phyloP scores from a whole-genome alignment of 1,140 invertebrate genomes.

The Platyura marginata region DNA sequence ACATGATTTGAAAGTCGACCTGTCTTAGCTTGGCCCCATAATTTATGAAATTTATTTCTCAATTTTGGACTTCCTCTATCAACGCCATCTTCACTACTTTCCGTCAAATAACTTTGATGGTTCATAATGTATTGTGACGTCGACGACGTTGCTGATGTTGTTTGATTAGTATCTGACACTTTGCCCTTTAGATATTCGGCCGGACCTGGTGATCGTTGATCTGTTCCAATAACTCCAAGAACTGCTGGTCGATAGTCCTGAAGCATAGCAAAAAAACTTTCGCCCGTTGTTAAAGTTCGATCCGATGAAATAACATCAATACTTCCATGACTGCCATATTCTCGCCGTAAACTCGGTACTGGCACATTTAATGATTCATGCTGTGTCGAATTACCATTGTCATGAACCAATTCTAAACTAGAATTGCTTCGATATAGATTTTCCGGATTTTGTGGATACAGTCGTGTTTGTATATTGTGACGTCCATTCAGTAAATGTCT shows the following conservation, averaged over 20 bases:
- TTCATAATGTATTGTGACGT: slow-evolving; percentile 8
- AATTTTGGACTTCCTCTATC: slow-evolving; percentile 47
- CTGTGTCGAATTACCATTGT: slow-evolving; percentile 17
- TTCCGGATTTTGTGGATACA: slow-evolving; percentile 21
- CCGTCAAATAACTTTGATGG: background rate
- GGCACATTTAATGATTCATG: slow-evolving; percentile 16
- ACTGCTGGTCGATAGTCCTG: slow-evolving; percentile 46
- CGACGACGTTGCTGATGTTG: slow-evolving; percentile 27
- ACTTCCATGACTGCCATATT: slow-evolving; percentile 36
- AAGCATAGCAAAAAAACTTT: slow-evolving; percentile 63
- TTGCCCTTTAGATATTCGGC: slow-evolving; percentile 38
- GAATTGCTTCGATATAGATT: slow-evolving; percentile 37
- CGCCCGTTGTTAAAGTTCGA: slow-evolving; percentile 24
- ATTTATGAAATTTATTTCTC: slow-evolving; percentile 46
- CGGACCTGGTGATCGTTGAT: slow-evolving; percentile 41
- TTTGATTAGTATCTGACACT: slow-evolving; percentile 14
- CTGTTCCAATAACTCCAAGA: slow-evolving; percentile 26
- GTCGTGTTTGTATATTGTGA: slow-evolving; percentile 5
- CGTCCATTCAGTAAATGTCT: slow-evolving; percentile 14
- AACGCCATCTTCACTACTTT: background rate
- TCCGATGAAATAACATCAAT: slow-evolving; percentile 4
- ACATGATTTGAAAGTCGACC: slow-evolving; percentile 2
- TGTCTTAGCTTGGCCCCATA: slow-evolving; percentile 35
- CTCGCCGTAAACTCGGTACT: slow-evolving; percentile 28
- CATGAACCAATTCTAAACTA: slow-evolving; percentile 32